These are phyloP conservation scores for Clusia tigrina DNA, from an alignment of 2,888 invertebrate genomes.

Conservation along the genomic window DNA sequence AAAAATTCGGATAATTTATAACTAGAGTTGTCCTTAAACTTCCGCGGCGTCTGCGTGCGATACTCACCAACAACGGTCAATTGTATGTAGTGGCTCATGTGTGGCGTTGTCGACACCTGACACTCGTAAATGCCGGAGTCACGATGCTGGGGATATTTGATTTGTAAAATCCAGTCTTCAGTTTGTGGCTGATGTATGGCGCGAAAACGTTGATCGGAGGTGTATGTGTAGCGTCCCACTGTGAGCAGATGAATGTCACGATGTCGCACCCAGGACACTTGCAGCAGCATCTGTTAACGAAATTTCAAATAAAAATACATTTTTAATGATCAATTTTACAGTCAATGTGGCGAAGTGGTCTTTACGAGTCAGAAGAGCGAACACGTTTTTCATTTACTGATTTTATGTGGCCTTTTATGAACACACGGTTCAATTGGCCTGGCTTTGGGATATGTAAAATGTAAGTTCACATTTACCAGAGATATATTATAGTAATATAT, in stretches of 20 bases:
- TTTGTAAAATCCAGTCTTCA: slow-evolving; percentile 92
- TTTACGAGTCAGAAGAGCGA: too few relatives aligned
- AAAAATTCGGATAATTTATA: neutral
- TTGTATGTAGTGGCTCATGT: slow-evolving; percentile 91
- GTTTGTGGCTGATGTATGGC: slow-evolving; percentile 85
- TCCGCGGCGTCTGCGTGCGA: too few relatives aligned
- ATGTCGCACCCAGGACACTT: slow-evolving; percentile 93
- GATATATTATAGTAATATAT: too few relatives aligned
- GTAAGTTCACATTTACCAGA: too few relatives aligned
- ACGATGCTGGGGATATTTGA: slow-evolving; percentile 90
- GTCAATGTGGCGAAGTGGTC: too few relatives aligned
- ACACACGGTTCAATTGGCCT: too few relatives aligned
- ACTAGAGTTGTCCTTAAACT: too few relatives aligned
- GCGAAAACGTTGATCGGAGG: slow-evolving; percentile 88
- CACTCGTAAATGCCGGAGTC: slow-evolving; percentile 91
- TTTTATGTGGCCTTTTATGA: too few relatives aligned
- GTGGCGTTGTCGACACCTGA: slow-evolving; percentile 92
- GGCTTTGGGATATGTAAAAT: too few relatives aligned
- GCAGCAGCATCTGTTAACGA: slow-evolving; percentile 69
- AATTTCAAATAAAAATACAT: too few relatives aligned
- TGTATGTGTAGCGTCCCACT: slow-evolving; percentile 89
- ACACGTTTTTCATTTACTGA: too few relatives aligned
- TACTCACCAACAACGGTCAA: slow-evolving; percentile 89
- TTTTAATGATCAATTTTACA: too few relatives aligned
- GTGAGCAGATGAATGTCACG: slow-evolving; percentile 89